phyloP scores from a whole-genome alignment of 2,797 vertebrate genomes.

The Margarornis squamiger region DNA sequence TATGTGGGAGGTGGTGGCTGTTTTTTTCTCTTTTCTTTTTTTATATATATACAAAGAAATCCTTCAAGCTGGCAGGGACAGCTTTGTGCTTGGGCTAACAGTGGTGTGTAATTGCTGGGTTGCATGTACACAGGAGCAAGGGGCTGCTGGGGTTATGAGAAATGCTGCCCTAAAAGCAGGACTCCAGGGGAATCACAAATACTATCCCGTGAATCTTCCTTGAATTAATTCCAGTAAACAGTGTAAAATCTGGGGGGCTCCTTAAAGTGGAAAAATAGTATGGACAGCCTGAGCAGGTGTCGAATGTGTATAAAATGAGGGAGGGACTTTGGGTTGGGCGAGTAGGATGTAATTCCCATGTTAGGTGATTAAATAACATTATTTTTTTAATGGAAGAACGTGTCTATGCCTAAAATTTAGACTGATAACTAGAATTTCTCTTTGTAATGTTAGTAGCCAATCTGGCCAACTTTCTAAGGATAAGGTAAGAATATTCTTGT shows the following conservation, averaged over 20 bases:
- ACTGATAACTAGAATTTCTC: not conserved
- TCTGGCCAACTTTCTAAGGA: not conserved
- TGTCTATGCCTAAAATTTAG: not conserved
- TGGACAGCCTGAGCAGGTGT: not conserved
- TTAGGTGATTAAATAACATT: not conserved
- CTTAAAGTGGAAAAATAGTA: fast-evolving
- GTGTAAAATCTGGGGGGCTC: not conserved
- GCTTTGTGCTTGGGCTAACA: not conserved
- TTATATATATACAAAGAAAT: not conserved
- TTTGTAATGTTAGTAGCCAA: not conserved
- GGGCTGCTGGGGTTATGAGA: not conserved
- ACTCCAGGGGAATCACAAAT: fast-evolving
- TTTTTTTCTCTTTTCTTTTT: not conserved
- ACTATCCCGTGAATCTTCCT: not conserved
- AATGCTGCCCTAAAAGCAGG: not conserved
- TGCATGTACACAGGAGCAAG: not conserved
- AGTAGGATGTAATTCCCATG: not conserved
- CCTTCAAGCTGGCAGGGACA: not conserved
- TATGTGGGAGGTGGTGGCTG: constrained; percentile 6
- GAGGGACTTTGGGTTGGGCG: not conserved
- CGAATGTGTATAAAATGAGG: not conserved
- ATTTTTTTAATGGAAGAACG: not conserved
- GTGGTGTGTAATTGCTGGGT: not conserved
- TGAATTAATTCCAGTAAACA: not conserved
- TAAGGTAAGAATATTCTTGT: not conserved